A percentile compares a stretch with the other conserved stretches of the same genome.
These are phyloP conservation scores for Stigmatopora nigra DNA, from an alignment of 2,113 vertebrate species.

Conservation along the genomic window DNA sequence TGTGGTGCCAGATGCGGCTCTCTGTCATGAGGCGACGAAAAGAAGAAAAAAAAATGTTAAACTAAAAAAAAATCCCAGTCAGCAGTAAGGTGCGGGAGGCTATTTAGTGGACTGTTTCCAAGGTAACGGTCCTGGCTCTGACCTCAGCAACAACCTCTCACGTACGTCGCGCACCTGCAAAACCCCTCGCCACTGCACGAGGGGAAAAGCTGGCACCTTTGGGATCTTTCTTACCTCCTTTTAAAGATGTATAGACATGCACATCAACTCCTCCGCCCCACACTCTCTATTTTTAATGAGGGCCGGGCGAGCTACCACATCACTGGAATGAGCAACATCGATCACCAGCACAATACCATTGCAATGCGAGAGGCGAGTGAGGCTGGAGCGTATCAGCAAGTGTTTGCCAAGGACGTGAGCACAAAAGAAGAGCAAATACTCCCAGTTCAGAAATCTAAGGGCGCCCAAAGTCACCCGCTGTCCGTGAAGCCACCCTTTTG, in stretches of 20 bases:
- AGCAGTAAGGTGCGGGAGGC: conserved; percentile 45
- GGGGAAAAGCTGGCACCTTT: conserved; percentile 67
- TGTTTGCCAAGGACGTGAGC: conserved; percentile 41
- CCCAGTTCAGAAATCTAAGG: conserved; percentile 33
- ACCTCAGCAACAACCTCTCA: conserved; percentile 53
- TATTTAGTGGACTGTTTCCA: conserved; percentile 56
- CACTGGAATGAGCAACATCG: conserved; percentile 86
- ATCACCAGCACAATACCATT: conserved; percentile 72
- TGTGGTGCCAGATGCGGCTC: conserved; percentile 46
- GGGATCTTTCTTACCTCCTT: conserved; percentile 62
- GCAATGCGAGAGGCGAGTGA: conserved; percentile 31
- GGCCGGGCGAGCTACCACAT: conserved; percentile 73
- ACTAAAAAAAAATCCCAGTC: conserved; percentile 43
- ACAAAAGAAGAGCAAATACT: conserved; percentile 52
- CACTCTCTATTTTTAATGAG: conserved; percentile 93
- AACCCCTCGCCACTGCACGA: conserved; percentile 48
- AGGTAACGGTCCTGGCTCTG: conserved; percentile 64
- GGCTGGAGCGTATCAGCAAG: conserved; percentile 14
- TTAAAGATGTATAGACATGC: conserved; percentile 48
- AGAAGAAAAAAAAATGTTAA: conserved; percentile 20
- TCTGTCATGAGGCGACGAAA: conserved; percentile 13
- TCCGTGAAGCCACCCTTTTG: conserved; percentile 20
- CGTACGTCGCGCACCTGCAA: conserved; percentile 24
- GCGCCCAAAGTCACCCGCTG: conserved; percentile 12
- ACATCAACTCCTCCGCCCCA: conserved; percentile 29